phyloP scores from a whole-genome alignment of 1,140 invertebrate species.

The Leucophenga varia region DNA sequence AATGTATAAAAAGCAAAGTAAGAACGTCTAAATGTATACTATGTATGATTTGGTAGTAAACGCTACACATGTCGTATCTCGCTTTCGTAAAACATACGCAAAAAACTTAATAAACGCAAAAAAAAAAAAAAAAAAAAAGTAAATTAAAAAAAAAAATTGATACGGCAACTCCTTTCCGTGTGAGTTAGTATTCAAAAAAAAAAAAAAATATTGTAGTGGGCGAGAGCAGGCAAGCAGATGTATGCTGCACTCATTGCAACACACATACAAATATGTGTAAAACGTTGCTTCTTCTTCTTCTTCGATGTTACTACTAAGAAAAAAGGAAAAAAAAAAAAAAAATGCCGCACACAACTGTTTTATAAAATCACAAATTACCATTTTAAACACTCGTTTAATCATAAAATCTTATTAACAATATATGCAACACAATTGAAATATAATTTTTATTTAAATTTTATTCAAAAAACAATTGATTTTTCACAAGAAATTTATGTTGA shows the following conservation, averaged over 20 bases:
- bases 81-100: constrained; percentile 33
- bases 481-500: constrained; percentile 21
- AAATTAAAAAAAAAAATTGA: background rate
- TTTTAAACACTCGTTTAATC: constrained; percentile 29
- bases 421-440: constrained; percentile 22
- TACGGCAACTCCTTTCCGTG: background rate
- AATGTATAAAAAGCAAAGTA: constrained; percentile 23
- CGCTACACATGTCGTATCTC: too few relatives aligned
- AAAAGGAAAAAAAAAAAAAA: too few relatives aligned
- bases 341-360: constrained; percentile 49
- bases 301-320: constrained; percentile 18
- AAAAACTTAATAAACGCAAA: constrained; percentile 6
- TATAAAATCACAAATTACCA: constrained; percentile 46
- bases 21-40: too few relatives aligned
- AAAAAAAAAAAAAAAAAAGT: constrained; percentile 9
- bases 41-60: too few relatives aligned
- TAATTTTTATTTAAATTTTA: constrained; percentile 25
- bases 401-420: constrained; percentile 19
- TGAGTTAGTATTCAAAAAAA: too few relatives aligned
- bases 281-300: constrained; percentile 13
- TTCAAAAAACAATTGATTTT: constrained; percentile 39
- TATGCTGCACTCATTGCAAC: constrained; percentile 46
- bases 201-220: too few relatives aligned
- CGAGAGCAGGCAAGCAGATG: too few relatives aligned
- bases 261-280: constrained; percentile 5